Conservation (phyloP, 2,113 vertebrate species). For the Salvelinus namaycush region DNA sequence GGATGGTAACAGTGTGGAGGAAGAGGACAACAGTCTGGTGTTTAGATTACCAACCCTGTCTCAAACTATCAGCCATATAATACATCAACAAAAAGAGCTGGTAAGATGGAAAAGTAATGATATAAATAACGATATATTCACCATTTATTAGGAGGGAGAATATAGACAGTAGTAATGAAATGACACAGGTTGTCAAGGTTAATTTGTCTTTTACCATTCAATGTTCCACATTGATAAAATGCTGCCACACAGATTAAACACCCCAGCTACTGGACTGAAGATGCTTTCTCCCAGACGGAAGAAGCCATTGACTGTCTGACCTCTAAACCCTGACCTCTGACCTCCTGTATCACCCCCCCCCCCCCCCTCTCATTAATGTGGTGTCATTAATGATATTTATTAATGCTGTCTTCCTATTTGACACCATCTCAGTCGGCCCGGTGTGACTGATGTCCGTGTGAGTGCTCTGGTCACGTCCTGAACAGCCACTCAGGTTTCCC, state of each 20-base stretch:
- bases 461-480: conserved; percentile 69
- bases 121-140: too few relatives aligned
- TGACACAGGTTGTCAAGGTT: too few relatives aligned
- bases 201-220: too few relatives aligned
- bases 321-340: conserved; percentile 62
- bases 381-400: conserved; percentile 69
- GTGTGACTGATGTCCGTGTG: conserved; percentile 67
- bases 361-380: conserved; percentile 7
- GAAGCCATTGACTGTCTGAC: conserved; percentile 50
- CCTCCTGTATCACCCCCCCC: conserved; percentile 47
- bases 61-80: too few relatives aligned
- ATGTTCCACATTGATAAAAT: too few relatives aligned
- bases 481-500: conserved; percentile 65
- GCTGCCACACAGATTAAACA: background rate
- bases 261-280: conserved; percentile 45
- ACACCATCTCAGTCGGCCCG: conserved; percentile 53
- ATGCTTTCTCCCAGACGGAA: conserved; percentile 46
- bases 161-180: too few relatives aligned
- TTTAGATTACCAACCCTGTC: background rate
- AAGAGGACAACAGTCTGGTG: background rate
- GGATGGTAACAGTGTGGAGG: conserved; percentile 24
- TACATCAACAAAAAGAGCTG: too few relatives aligned
- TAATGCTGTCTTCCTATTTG: conserved; percentile 63
- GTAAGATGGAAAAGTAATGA: too few relatives aligned
- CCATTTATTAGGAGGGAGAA: too few relatives aligned